Evolutionary conservation across 2,113 vertebrate genomes (phyloP).

Genomic region (Pavo muticus): DNA sequence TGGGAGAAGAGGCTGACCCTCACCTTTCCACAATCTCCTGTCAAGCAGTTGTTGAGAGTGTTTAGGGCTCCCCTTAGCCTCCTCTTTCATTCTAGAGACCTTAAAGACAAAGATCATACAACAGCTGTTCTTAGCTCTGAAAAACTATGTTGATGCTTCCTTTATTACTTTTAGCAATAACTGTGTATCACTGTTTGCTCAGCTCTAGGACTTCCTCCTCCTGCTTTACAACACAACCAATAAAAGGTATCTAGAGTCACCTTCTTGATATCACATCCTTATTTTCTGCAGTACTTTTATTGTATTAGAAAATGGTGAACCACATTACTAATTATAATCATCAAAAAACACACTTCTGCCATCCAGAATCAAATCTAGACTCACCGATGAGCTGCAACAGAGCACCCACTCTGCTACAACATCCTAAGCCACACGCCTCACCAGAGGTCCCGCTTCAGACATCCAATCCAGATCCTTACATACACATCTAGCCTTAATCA

Average conservation of each 20-base stretch:
- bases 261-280: background rate
- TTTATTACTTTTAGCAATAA: background rate
- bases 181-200: background rate
- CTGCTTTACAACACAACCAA: background rate
- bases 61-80: no score
- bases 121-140: background rate
- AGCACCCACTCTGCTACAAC: background rate
- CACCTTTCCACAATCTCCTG: no score
- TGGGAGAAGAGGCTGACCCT: no score
- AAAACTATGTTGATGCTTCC: background rate
- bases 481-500: background rate
- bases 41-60: no score
- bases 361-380: background rate
- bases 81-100: background rate
- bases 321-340: background rate
- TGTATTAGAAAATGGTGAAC: background rate
- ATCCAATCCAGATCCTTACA: background rate
- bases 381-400: background rate
- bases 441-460: background rate
- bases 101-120: background rate
- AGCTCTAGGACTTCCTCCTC: background rate
- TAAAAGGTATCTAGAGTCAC: background rate
- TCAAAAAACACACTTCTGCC: background rate
- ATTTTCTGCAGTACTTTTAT: background rate
- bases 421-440: background rate